Base-by-base conservation (phyloP, 2,113 vertebrate genomes). In the Mesitornis unicolor region DNA sequence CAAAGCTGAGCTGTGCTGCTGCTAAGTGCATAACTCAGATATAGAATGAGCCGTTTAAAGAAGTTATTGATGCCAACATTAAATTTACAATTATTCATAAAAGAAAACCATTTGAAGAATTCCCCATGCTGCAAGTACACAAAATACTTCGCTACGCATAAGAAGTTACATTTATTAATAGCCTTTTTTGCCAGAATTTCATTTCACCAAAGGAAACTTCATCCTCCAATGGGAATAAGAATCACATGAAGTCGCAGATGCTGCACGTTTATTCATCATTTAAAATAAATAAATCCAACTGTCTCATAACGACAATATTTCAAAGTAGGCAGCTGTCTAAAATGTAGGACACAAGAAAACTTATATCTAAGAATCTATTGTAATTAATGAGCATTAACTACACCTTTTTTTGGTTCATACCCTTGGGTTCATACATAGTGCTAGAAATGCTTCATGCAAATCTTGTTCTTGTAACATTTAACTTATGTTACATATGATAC, bases 11-110 rank as follows among this genome's bases (percentile, higher is more conserved):
- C 75, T 89, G 63, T 85, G 71, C 64, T 71, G 75, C 71, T 96
- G 90, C 95, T 84, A 94, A 96, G 78, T 95, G 76, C 95, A 79
- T 94, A 97, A 97, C 91, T 97, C 93, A 84, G 89, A 89, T 84
- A 95, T 36, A 93, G 96, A 94, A 96, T 69, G 84, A 97, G 63
- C 88, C 90, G 73, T 93, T 97, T 97, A 93, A 97, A 97, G 87
- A 92, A 95, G 95, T 95, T 97, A 97, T 97, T 97, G 97, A 97
- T 68, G 93, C 86, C 93, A 95, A 96, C 93, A 96, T 97, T 96
- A 97, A 95, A 97, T 97, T 97, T 97, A 97, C 97, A 97, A 97
- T 97, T 97, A 97, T 97, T 97, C 97, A 96, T 97, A 97, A 97
- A 96, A 96, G 86, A 95, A 97, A 97, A 95, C 90, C 82, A 94